These are phyloP conservation scores for Siderastrea radians DNA, from an alignment of 92 coral and sea anemone genomes.

Conservation along the genomic window DNA sequence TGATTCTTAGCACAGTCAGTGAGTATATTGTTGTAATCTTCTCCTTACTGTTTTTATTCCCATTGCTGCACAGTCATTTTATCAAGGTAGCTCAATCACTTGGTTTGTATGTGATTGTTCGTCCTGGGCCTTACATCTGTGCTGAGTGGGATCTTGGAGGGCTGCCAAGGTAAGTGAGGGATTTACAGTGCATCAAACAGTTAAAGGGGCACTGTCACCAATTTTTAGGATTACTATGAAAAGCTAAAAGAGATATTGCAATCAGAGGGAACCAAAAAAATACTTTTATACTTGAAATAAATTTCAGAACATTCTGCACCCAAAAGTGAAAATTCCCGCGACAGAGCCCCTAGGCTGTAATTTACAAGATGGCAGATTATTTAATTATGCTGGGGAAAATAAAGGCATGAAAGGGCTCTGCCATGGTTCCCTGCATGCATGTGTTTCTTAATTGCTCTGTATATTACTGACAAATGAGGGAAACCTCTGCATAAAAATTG, in stretches of 20 bases:
- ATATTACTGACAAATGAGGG: no score
- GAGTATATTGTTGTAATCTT: background rate
- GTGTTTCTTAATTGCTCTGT: no score
- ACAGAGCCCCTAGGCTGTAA: background rate
- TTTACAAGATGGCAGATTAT: no score
- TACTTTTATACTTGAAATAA: conserved; percentile 74
- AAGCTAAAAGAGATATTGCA: no score
- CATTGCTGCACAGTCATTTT: conserved; percentile 62
- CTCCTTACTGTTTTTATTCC: background rate
- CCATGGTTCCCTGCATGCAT: no score
- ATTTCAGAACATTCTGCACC: no score
- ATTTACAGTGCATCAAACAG: conserved; percentile 55
- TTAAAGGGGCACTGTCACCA: no score
- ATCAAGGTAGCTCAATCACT: conserved; percentile 83
- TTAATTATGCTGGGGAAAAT: no score
- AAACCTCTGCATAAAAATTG: no score
- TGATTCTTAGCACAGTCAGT: no score
- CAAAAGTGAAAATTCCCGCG: conserved; percentile 91
- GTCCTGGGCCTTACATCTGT: conserved; percentile 98
- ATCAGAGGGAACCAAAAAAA: conserved; percentile 71
- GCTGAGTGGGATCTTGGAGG: conserved; percentile 99
- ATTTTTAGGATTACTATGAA: no score
- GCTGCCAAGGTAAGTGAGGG: conserved; percentile 89
- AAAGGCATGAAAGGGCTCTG: no score
- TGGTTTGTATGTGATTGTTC: conserved; percentile 91